Percentiles rank a stretch among this genome's conserved stretches.
phyloP scores from a whole-genome alignment of 2,888 invertebrate genomes.

The Plutella xylostella region DNA sequence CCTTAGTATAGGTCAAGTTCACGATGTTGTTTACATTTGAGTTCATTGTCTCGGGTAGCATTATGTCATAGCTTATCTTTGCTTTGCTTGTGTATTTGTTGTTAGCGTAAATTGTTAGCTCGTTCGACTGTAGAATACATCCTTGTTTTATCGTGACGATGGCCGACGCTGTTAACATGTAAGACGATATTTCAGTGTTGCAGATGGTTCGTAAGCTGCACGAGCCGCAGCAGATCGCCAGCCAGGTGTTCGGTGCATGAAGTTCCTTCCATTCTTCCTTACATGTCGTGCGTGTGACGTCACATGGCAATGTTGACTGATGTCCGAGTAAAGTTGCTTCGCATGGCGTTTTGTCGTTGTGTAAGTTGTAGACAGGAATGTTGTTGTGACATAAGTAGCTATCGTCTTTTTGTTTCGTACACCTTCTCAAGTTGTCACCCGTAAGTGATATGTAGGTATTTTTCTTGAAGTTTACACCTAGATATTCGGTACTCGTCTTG shows the following conservation, averaged over 20 bases:
- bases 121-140: background rate
- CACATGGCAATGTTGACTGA: background rate
- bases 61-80: background rate
- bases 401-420: background rate
- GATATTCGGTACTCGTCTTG: background rate
- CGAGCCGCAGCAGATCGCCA: background rate
- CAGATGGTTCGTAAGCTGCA: background rate
- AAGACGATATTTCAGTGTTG: background rate
- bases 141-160: background rate
- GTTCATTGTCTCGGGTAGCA: background rate
- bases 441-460: background rate
- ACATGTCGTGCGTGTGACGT: background rate
- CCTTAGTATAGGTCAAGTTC: background rate
- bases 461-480: background rate
- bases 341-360: background rate
- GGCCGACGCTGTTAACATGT: background rate
- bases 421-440: background rate
- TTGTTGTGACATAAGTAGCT: background rate
- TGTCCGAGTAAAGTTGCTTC: background rate
- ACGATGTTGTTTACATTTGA: background rate
- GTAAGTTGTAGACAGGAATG: background rate
- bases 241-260: background rate
- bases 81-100: background rate
- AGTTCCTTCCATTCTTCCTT: background rate
- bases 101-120: background rate